Conservation (phyloP, 2,888 invertebrate genomes). For the Lymantria monacha region DNA sequence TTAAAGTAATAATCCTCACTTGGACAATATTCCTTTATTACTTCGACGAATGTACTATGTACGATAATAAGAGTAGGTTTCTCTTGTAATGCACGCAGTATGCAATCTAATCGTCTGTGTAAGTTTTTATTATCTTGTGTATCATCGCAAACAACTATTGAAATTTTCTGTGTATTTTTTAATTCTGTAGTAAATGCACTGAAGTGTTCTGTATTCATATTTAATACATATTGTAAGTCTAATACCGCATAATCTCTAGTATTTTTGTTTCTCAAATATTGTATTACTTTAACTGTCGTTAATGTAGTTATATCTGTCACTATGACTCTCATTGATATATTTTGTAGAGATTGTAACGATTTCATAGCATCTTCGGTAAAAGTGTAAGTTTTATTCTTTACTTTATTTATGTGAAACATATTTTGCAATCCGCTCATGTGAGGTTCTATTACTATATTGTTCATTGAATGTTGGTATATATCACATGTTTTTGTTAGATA, state of each 20-base stretch:
- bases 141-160: background rate
- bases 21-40: background rate
- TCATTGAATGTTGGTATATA: background rate
- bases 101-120: background rate
- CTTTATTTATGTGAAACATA: slow-evolving; percentile 3
- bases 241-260: slow-evolving; percentile 1
- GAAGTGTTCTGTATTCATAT: background rate
- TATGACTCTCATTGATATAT: background rate
- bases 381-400: background rate
- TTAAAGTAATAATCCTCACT: background rate
- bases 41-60: background rate
- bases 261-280: background rate
- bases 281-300: background rate
- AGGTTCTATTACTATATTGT: background rate
- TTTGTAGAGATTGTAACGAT: background rate
- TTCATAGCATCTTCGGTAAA: background rate
- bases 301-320: slow-evolving; percentile 5
- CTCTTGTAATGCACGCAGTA: too few relatives aligned
- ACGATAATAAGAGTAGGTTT: background rate
- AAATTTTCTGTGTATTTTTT: background rate
- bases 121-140: background rate
- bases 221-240: slow-evolving; percentile 3
- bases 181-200: background rate
- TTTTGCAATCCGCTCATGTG: background rate
- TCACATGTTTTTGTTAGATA: slow-evolving; percentile 10